Evolutionary conservation across 1,140 invertebrate species (phyloP).

Genomic region (Drosophila erecta): DNA sequence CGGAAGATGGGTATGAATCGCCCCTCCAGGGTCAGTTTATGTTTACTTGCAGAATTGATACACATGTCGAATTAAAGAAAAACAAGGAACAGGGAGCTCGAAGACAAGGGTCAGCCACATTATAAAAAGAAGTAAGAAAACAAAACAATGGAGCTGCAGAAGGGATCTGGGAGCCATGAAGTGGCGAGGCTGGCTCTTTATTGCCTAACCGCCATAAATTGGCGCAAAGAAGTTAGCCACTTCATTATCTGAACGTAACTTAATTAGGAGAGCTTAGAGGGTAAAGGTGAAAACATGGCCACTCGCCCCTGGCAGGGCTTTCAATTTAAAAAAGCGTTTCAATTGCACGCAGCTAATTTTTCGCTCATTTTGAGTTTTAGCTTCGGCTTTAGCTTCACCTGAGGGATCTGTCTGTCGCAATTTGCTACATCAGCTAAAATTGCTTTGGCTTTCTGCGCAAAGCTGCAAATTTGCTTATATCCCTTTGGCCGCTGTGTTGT

Average conservation of each 20-base stretch:
- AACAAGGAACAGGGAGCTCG: conserved; percentile 18
- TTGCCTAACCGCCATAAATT: conserved; percentile 61
- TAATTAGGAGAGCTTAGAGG: conserved; percentile 57
- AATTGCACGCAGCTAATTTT: conserved; percentile 57
- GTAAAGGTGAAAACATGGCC: conserved; percentile 4
- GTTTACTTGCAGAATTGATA: conserved; percentile 41
- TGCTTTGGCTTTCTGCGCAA: conserved; percentile 20
- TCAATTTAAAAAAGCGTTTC: conserved; percentile 68
- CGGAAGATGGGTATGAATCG: conserved; percentile 1
- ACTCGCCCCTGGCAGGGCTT: conserved; percentile 22
- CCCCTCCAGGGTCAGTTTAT: conserved; percentile 14
- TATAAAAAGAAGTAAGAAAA: neutral
- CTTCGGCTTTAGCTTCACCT: conserved; percentile 6
- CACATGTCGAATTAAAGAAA: conserved; percentile 52
- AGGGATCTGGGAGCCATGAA: conserved; percentile 3
- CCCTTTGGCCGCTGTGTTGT: conserved; percentile 20
- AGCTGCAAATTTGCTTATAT: conserved; percentile 43
- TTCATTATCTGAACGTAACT: conserved; percentile 70
- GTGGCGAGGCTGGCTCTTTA: conserved; percentile 15
- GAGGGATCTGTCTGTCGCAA: conserved; percentile 30
- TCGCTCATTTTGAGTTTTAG: conserved; percentile 32
- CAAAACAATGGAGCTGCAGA: neutral
- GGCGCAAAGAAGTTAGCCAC: conserved; percentile 70
- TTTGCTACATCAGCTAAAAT: conserved; percentile 46
- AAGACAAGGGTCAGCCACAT: conserved; percentile 1